A percentile compares a stretch with the other conserved stretches of the same genome.
These are phyloP conservation scores for Phyllotreta striolata DNA, from an alignment of 2,888 invertebrate genomes.

Conservation along the genomic window DNA sequence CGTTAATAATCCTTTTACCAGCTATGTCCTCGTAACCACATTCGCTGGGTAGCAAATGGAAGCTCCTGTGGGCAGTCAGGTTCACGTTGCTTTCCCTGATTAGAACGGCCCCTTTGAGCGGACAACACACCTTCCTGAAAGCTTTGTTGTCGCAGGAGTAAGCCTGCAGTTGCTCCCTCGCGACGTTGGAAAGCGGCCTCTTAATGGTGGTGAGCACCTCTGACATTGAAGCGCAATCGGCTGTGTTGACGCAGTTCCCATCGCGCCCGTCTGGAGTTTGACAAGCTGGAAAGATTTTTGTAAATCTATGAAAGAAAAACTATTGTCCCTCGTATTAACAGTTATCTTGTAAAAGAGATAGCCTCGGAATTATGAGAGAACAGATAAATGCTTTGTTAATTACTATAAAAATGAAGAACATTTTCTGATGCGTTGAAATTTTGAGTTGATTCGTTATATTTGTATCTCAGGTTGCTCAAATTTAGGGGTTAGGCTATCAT, in stretches of 20 bases:
- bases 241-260: constrained; percentile 58
- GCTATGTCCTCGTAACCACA: constrained; percentile 66
- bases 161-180: constrained; percentile 39
- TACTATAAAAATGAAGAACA: no score
- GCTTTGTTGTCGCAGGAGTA: constrained; percentile 58
- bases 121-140: constrained; percentile 66
- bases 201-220: constrained; percentile 40
- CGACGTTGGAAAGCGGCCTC: constrained; percentile 43
- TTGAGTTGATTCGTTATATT: no score
- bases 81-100: constrained; percentile 48
- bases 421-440: no score
- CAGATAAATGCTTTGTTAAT: not conserved
- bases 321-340: no score
- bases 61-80: constrained; percentile 55
- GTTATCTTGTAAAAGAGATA: not conserved
- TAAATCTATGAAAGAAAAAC: no score
- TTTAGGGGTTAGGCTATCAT: no score
- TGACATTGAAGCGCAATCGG: constrained; percentile 45
- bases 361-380: not conserved
- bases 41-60: constrained; percentile 55
- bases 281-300: constrained; percentile 48
- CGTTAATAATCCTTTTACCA: constrained; percentile 62
- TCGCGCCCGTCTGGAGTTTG: constrained; percentile 52
- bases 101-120: constrained; percentile 44
- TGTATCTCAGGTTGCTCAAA: no score